Evolutionary conservation across 2,888 invertebrate species (phyloP).

Genomic region (Philonicus albiceps): DNA sequence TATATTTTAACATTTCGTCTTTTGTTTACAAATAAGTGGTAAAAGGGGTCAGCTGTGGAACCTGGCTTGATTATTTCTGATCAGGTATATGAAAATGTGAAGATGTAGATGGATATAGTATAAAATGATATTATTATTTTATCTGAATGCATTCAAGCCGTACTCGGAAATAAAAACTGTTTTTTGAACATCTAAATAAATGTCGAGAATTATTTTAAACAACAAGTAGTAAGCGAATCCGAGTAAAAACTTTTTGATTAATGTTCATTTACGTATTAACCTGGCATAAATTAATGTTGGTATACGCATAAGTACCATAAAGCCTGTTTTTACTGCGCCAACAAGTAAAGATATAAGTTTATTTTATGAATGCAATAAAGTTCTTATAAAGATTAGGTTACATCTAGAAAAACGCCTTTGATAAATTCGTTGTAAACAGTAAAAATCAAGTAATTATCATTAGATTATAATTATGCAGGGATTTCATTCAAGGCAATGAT

Average conservation of each 20-base stretch:
- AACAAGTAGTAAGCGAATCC: no score
- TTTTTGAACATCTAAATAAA: not conserved
- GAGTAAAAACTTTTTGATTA: not conserved
- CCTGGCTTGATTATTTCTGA: no score
- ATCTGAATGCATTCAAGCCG: no score
- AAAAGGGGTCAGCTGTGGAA: not conserved
- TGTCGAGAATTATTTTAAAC: not conserved
- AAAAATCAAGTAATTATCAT: no score
- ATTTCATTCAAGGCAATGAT: not conserved
- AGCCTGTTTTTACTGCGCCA: no score
- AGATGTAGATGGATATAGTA: no score
- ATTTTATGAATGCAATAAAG: not conserved
- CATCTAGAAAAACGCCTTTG: not conserved
- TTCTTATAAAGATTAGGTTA: not conserved
- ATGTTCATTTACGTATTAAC: not conserved
- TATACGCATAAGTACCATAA: not conserved
- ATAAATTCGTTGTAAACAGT: not conserved
- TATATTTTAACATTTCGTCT: not conserved
- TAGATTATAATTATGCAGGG: no score
- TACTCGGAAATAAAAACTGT: no score
- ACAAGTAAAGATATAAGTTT: not conserved
- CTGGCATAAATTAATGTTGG: not conserved
- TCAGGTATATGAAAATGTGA: no score
- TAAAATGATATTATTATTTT: no score
- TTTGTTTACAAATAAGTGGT: not conserved